Evolutionary conservation across 2,888 invertebrate genomes (phyloP).

Genomic region (Eustalomyia histrio): DNA sequence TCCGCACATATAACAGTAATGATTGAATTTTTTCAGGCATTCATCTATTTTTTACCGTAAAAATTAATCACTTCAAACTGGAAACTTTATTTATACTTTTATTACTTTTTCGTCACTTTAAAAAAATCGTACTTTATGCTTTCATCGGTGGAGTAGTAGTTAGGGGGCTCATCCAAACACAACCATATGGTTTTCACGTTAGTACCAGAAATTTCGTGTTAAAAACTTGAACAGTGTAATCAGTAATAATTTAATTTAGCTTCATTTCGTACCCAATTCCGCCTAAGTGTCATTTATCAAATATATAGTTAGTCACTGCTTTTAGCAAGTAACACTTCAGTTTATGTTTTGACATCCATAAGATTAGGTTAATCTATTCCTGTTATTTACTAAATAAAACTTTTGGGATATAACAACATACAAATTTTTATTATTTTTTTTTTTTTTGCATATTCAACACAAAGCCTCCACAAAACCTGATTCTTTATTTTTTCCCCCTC

Average conservation of each 20-base stretch:
- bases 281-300: background rate
- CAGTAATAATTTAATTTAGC: background rate
- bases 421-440: conserved; percentile 16
- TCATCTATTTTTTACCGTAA: too few relatives aligned
- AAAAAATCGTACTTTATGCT: too few relatives aligned
- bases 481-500: conserved; percentile 31
- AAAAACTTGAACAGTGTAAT: background rate
- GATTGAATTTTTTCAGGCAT: too few relatives aligned
- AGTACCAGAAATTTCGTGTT: too few relatives aligned
- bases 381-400: background rate
- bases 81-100: too few relatives aligned
- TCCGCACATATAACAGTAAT: too few relatives aligned
- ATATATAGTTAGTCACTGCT: background rate
- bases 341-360: background rate
- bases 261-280: background rate
- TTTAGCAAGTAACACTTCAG: background rate
- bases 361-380: background rate
- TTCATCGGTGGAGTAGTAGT: too few relatives aligned
- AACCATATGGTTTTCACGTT: too few relatives aligned
- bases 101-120: too few relatives aligned
- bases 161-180: too few relatives aligned
- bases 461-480: conserved; percentile 10
- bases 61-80: too few relatives aligned
- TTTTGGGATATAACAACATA: background rate
- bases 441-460: background rate